Conservation (phyloP, 2,888 invertebrate genomes). For the Gordius sp. region DNA sequence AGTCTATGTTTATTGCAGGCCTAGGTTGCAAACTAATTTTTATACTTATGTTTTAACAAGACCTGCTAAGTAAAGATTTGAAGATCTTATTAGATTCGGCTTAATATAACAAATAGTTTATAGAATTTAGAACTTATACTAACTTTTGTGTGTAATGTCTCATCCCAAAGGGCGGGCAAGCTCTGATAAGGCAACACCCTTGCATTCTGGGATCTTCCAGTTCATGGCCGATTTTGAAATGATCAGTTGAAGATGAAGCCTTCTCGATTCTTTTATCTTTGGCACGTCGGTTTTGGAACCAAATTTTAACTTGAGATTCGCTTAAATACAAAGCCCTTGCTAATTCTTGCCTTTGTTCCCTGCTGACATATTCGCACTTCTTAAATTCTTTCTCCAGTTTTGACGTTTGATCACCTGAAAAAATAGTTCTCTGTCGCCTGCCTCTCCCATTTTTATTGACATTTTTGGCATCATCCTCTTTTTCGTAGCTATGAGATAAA, state of each 20-base stretch:
- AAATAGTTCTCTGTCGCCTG: slow-evolving; percentile 18
- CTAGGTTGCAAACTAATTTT: no score
- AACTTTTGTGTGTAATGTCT: no score
- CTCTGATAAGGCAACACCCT: slow-evolving; percentile 3
- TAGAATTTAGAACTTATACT: no score
- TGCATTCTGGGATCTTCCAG: background rate
- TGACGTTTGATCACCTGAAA: slow-evolving; percentile 17
- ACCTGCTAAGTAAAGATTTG: no score
- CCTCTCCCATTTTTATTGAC: no score
- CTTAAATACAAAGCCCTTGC: slow-evolving; percentile 13
- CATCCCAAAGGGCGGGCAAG: background rate
- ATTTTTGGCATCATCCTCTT: no score
- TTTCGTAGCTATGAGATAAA: no score
- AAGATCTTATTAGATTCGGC: no score
- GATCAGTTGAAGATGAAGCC: background rate
- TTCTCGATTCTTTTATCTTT: slow-evolving; percentile 18
- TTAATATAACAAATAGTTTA: no score
- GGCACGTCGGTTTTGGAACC: slow-evolving; percentile 19
- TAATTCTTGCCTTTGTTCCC: slow-evolving; percentile 4
- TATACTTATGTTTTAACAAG: no score
- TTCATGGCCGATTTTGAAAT: background rate
- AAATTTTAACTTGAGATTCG: slow-evolving; percentile 17
- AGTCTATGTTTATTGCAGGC: no score
- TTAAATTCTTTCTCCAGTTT: slow-evolving; percentile 17
- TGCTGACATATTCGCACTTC: slow-evolving; percentile 18